phyloP scores from a whole-genome alignment of 2,113 vertebrate species.

The Paradoxurus hermaphroditus region DNA sequence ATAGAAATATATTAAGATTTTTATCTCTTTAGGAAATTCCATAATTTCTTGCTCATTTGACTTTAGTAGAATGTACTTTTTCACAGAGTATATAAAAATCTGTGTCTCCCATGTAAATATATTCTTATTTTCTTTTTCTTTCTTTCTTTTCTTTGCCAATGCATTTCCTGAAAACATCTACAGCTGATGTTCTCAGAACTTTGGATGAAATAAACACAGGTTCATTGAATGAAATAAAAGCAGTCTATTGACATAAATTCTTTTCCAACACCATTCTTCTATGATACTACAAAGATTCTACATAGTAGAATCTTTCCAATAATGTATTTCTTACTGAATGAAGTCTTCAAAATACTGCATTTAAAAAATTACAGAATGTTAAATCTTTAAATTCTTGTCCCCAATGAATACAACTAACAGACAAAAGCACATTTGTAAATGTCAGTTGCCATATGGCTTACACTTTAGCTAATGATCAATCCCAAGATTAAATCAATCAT shows the following conservation, averaged over 20 bases:
- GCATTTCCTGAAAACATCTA: neutral
- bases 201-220: neutral
- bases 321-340: neutral
- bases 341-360: neutral
- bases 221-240: neutral
- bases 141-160: neutral
- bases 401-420: neutral
- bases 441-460: conserved; percentile 1
- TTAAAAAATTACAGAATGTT: neutral
- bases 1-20: neutral
- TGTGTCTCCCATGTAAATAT: neutral
- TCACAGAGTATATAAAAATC: neutral
- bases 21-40: neutral
- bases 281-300: neutral
- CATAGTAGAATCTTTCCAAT: neutral
- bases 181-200: neutral
- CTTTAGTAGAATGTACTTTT: neutral
- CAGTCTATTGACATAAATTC: neutral
- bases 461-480: neutral
- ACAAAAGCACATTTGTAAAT: neutral
- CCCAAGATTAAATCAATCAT: conserved; percentile 34
- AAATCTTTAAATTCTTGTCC: neutral
- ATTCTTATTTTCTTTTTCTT: neutral
- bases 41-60: neutral
- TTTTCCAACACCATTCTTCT: neutral